A percentile compares a stretch with the other conserved stretches of the same genome.
These are phyloP conservation scores for Rhinatrema bivittatum DNA, from an alignment of 2,797 vertebrate species.

Conservation along the genomic window DNA sequence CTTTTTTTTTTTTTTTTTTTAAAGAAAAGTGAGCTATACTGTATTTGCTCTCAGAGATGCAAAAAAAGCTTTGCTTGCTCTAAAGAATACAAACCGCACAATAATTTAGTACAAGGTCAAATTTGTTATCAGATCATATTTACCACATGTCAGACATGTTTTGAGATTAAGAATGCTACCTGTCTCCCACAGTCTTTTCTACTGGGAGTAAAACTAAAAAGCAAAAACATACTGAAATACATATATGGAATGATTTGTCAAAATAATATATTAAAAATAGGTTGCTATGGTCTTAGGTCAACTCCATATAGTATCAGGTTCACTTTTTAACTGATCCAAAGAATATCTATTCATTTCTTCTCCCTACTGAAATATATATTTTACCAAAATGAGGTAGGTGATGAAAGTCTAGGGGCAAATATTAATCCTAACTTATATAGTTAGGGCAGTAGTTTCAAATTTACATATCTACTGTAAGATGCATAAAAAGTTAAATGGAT, in stretches of 20 bases:
- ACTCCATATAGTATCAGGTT: conserved; percentile 17
- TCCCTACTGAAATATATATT: conserved; percentile 1
- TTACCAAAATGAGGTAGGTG: conserved; percentile 19
- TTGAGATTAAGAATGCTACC: conserved; percentile 18
- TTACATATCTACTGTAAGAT: too few species aligned
- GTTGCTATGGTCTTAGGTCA: conserved; percentile 26
- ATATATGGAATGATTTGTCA: conserved; percentile 21
- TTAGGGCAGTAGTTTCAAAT: too few species aligned
- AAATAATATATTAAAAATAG: conserved; percentile 22
- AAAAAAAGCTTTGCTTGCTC: conserved; percentile 12
- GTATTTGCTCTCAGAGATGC: conserved; percentile 8
- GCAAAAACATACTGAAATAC: too few species aligned
- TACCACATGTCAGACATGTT: conserved; percentile 7
- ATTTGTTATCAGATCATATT: conserved; percentile 11
- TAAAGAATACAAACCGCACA: conserved; percentile 3
- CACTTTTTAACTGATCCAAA: conserved; percentile 6
- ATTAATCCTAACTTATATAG: conserved; percentile 9
- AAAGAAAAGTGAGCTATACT: conserved; percentile 9
- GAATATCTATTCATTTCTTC: background rate
- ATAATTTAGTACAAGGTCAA: conserved; percentile 20
- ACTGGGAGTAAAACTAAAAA: too few species aligned
- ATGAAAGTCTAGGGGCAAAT: conserved; percentile 8
- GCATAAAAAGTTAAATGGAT: background rate
- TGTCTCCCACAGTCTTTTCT: too few species aligned
- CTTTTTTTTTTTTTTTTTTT: background rate